Percentiles rank a stretch among this genome's conserved stretches.
Evolutionary conservation across 1,140 invertebrate species (phyloP).

Genomic region (Drosophila ogumai): DNA sequence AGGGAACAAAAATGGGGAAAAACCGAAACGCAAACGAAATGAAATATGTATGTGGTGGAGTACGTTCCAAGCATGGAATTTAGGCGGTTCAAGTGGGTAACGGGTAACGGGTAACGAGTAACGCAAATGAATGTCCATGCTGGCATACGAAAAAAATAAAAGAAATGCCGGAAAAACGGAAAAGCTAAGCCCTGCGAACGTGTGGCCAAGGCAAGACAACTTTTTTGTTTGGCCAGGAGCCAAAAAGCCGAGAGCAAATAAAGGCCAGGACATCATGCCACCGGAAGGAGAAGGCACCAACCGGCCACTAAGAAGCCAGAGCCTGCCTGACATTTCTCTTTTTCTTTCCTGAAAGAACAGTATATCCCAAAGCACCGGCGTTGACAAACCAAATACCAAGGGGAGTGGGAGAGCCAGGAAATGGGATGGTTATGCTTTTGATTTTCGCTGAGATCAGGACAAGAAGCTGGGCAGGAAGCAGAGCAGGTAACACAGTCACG

Average conservation of each 20-base stretch:
- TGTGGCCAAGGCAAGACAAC: conserved; percentile 49
- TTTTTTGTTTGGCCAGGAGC: conserved; percentile 53
- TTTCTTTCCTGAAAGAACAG: conserved; percentile 37
- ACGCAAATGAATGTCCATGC: conserved; percentile 45
- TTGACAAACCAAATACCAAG: conserved; percentile 46
- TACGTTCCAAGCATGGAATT: conserved; percentile 51
- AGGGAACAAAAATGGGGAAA: conserved; percentile 8
- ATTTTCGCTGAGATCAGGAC: conserved; percentile 25
- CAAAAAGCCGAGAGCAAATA: conserved; percentile 39
- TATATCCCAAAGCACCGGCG: conserved; percentile 41
- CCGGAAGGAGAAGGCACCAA: conserved; percentile 5
- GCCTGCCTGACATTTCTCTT: conserved; percentile 32
- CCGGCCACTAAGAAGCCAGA: conserved; percentile 23
- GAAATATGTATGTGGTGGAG: conserved; percentile 64
- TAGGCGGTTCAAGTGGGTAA: conserved; percentile 59
- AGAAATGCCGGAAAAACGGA: conserved; percentile 24
- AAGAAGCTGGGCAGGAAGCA: conserved; percentile 4
- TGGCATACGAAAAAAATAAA: conserved; percentile 27
- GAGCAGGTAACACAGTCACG: conserved; percentile 41
- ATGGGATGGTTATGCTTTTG: conserved; percentile 36
- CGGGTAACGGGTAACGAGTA: conserved; percentile 32
- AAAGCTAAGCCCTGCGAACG: conserved; percentile 38
- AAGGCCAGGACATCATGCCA: conserved; percentile 39
- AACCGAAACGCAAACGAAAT: conserved; percentile 61
- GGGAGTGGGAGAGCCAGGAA: conserved; percentile 10